Evolutionary conservation across 2,113 vertebrate species (phyloP), one percentile per base, ranked within the genome.

Genomic region (Peromyscus californicus): DNA sequence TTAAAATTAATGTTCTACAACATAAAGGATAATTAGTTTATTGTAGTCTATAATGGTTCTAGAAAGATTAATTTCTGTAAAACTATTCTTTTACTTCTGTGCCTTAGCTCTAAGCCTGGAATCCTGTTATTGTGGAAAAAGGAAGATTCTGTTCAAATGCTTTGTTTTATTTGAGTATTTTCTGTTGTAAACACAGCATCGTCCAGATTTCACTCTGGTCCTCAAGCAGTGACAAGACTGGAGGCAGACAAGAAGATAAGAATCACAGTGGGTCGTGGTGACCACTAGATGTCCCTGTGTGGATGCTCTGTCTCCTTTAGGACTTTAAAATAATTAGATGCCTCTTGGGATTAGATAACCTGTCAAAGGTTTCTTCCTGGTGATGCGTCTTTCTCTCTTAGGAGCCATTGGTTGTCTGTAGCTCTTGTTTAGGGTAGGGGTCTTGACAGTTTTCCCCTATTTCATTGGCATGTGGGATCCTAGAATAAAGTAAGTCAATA

Each of bases 201-300:
- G 65, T 10, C 26, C 39, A 45, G 57, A 89, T 90, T 86, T 13
- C 19, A 22, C 48, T 21, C 39, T n/a, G 26, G 19, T 57, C 6
- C 36, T 69, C 36, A 90, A 94, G 21, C 54, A 69, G 86, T 90
- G 24, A 39, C 51, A 6, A 78, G n/a, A 16, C 1, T 63, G 82
- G 13, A 33, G 42, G 26, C 17, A 48, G 65, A 26, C 65, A 70
- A 51, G 65, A 13, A 89, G 16, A 5, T 57, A 31, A 1, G 69
- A 5, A 70, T 33, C 94, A 90, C 75, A 90, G 19, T 67, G 69
- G 91, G 45, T 67, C 36, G 3, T 63, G 59, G 48, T 65, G 48
- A 76, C 97, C 97, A 92, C 96, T 96, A 96, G 98, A 95, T 97
- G 97, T 92, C 96, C 29, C 92, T 89, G 1, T 80, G 39, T 19